These are phyloP conservation scores for Portunus trituberculatus DNA, from an alignment of 1,140 invertebrate genomes.

Conservation along the genomic window DNA sequence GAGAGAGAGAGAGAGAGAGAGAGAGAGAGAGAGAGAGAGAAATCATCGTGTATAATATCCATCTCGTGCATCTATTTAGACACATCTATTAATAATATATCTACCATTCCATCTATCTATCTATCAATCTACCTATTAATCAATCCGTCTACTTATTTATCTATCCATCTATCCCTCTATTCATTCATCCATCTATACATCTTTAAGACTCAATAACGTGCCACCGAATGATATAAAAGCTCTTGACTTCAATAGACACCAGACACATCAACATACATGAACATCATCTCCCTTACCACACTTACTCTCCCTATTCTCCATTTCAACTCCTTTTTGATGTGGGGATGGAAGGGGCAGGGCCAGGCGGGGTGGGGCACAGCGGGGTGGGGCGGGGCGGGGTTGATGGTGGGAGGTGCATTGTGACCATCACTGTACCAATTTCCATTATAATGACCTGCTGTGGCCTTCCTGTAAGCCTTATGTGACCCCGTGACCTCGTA, in stretches of 20 bases:
- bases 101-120: too few species aligned
- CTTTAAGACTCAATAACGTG: too few species aligned
- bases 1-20: constrained; percentile 23
- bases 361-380: neutral
- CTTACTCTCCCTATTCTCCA: neutral
- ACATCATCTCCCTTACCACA: neutral
- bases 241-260: too few species aligned
- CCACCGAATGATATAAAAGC: too few species aligned
- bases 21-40: constrained; percentile 6
- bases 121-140: too few species aligned
- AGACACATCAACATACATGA: too few species aligned
- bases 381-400: neutral
- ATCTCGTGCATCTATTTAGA: too few species aligned
- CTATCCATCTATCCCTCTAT: neutral
- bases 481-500: neutral
- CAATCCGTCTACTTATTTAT: neutral
- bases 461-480: neutral
- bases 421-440: neutral
- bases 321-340: neutral
- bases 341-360: neutral
- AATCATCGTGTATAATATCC: neutral
- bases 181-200: too few species aligned
- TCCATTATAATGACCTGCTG: constrained; percentile 13
- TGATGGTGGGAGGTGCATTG: neutral
- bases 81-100: too few species aligned